A percentile compares a stretch with the other conserved stretches of the same genome.
These are phyloP conservation scores for Anthrax anthrax DNA, from an alignment of 2,888 invertebrate species.

Conservation along the genomic window DNA sequence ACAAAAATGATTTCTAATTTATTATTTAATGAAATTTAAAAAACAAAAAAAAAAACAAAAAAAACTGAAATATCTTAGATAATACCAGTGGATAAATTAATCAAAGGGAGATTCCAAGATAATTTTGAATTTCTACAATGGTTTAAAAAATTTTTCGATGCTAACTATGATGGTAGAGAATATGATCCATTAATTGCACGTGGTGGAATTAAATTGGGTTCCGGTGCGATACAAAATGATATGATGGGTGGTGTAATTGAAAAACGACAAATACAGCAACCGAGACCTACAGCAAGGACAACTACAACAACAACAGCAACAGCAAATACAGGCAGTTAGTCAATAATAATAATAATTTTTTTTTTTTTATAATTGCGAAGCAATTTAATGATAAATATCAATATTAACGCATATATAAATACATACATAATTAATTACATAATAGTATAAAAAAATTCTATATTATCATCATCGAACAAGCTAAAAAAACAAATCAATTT, in stretches of 20 bases:
- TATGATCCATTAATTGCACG: constrained; percentile 87
- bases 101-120: constrained; percentile 99
- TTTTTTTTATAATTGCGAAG: too few relatives aligned
- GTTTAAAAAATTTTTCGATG: constrained; percentile 99
- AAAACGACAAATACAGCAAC: constrained; percentile 27
- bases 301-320: constrained; percentile 5
- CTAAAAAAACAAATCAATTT: too few relatives aligned
- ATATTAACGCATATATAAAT: not conserved
- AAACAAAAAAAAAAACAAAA: not conserved
- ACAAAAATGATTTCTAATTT: too few relatives aligned
- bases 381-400: too few relatives aligned
- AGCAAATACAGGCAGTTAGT: constrained; percentile 16
- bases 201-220: constrained; percentile 66
- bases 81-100: constrained; percentile 97
- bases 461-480: too few relatives aligned
- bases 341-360: not conserved
- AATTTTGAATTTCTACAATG: constrained; percentile 99
- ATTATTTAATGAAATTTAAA: too few relatives aligned
- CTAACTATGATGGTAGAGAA: constrained; percentile 95
- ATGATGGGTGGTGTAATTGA: constrained; percentile 23
- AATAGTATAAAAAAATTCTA: too few relatives aligned
- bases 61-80: constrained; percentile 44
- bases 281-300: constrained; percentile 14
- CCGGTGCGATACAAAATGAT: constrained; percentile 38
- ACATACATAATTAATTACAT: not conserved